Base-by-base conservation (phyloP, 1,140 invertebrate species). In the Nasonia longicornis region DNA sequence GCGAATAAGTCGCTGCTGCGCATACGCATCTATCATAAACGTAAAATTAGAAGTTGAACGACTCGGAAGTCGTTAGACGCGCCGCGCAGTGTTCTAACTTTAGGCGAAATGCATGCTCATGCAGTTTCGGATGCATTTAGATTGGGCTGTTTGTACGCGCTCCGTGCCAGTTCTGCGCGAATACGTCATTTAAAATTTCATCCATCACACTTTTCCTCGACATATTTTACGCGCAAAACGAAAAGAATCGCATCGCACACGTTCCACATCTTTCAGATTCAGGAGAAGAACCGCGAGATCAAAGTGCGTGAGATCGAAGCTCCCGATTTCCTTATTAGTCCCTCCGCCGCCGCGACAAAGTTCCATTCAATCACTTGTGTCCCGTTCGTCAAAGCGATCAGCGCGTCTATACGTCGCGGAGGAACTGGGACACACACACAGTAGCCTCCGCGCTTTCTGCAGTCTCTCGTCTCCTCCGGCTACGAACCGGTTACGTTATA, bases 11-110 rank as follows among this genome's bases (percentile, higher is more conserved):
- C 20, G 12, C 48, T 16, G 14, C 48, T 16, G 48, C 14, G 48
- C 48, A 14, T 14, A 14, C 3, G 52, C 52, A 58, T 58, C 16
- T 4, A 58, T 58, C 52, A n/a, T 58, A 58, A 35, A 58, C 20
- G 52, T 58, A 58, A 58, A 58, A 58, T 58, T 58, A 58, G 52
- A 58, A 58, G 52, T 58, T 58, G 52, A 58, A 58, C 52, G 52
- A 58, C 52, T 58, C 52, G 52, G 52, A 58, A 58, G 52, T 58
- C 52, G 52, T 58, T 58, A n/a, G 52, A n/a, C 52, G 52, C 45
- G 8, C 42, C 12, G 52, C 20, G 52, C 26, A 26, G 26, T 42
- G 52, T 20, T 58, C 45, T 58, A 58, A 58, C 52, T 58, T 58
- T 58, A n/a, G 52, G 52, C 52, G 14, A 48, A 14, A 58, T 2